phyloP scores from a whole-genome alignment of 1,140 invertebrate genomes.

The Cydia splendana region DNA sequence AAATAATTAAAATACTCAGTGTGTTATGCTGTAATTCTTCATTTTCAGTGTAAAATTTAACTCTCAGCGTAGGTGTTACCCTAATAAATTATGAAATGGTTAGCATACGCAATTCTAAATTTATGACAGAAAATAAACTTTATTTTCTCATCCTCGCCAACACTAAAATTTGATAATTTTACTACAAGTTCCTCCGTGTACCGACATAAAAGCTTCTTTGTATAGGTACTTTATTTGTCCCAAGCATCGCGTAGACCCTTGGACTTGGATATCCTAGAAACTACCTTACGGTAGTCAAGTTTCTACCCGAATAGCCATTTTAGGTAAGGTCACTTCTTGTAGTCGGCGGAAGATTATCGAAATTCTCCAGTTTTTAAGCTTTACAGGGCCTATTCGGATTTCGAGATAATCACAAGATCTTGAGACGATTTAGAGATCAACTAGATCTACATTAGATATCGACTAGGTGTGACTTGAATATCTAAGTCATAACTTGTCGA shows the following conservation, averaged over 20 bases:
- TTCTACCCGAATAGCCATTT: slow-evolving; percentile 19
- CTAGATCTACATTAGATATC: too few species aligned
- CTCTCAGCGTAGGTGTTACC: too few species aligned
- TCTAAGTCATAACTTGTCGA: too few species aligned
- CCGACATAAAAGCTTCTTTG: slow-evolving; percentile 11
- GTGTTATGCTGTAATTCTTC: neutral
- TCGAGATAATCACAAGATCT: too few species aligned
- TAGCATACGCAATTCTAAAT: neutral
- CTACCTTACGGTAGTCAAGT: slow-evolving; percentile 22
- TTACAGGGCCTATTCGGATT: too few species aligned
- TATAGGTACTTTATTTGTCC: neutral
- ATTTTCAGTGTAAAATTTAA: neutral
- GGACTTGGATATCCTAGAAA: slow-evolving; percentile 18
- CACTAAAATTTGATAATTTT: neutral
- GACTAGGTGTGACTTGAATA: too few species aligned
- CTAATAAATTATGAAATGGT: too few species aligned
- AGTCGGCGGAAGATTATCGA: neutral
- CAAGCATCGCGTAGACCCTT: neutral
- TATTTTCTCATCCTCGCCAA: neutral
- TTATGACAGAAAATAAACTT: neutral
- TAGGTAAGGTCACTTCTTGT: neutral
- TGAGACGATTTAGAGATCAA: too few species aligned
- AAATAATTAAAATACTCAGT: too few species aligned
- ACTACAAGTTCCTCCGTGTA: neutral
- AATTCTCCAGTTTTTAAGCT: too few species aligned